Evolutionary conservation across 1,140 invertebrate species (phyloP), one percentile per base, ranked within the genome.

Genomic region (Tribolium castaneum): DNA sequence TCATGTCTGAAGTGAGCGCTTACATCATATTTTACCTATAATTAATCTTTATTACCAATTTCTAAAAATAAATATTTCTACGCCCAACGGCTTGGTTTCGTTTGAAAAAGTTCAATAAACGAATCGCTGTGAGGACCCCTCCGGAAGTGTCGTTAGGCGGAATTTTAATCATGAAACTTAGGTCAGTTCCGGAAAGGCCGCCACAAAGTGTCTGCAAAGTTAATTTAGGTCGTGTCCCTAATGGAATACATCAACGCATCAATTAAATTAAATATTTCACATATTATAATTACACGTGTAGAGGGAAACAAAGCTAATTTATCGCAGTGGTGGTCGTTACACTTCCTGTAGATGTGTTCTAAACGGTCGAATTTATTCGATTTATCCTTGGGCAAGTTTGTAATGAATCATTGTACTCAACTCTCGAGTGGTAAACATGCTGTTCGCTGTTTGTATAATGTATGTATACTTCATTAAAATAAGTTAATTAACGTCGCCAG

Each of bases 1-100:
- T 12, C 9, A 34, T 66, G 30, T 34, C n/a, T 10, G 30, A 66
- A 13, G n/a, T n/a, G n/a, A 66, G 30, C 25, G 59, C 54, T 66
- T 34, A 39, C 59, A 66, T 66, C 59, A 66, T 39, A 14, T 66
- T 34, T 66, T 66, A 35, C 59, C 59, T 66, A 66, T 66, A 66
- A 66, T 66, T 66, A 66, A 66, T 35, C 14, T 66, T 66, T 34
- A 66, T 39, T 39, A 39, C 59, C 30, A 45, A 59, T 59, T 30
- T 13, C 3, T 3, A 35, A 35, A 66, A 66, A 66, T 66, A 66
- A 14, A 30, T 30, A 6, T 30, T 3, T 30, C 25, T 30, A 25
- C 22, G 22, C 25, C 3, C 25, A 25, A 5, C 22, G 5, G 4
- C 25, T 30, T 30, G 25, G 25, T 30, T 30, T 30, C 25, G 6